phyloP scores from a whole-genome alignment of 1,140 invertebrate genomes.

The Danaus melanippus region DNA sequence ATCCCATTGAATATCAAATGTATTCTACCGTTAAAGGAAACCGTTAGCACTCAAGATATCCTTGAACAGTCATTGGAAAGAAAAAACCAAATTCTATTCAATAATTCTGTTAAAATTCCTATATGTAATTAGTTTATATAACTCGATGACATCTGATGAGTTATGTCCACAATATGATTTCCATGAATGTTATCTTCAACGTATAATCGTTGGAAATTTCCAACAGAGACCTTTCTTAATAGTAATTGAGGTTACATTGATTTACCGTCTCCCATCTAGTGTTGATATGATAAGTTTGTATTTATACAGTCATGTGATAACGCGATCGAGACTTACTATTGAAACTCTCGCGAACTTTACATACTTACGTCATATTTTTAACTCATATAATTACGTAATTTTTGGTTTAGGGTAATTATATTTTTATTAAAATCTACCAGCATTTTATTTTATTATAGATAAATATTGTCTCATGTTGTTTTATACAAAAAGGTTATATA shows the following conservation, averaged over 20 bases:
- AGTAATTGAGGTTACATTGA: slow-evolving; percentile 68
- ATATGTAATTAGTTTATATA: no score
- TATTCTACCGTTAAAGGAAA: slow-evolving; percentile 48
- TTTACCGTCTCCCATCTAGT: slow-evolving; percentile 51
- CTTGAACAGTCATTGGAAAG: slow-evolving; percentile 17
- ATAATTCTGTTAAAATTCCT: not conserved
- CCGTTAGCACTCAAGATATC: slow-evolving; percentile 45
- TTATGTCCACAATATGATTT: no score
- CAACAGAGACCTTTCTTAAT: slow-evolving; percentile 61
- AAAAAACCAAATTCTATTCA: not conserved
- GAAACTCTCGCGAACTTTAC: no score
- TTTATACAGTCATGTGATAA: slow-evolving; percentile 40
- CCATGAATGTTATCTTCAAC: not conserved
- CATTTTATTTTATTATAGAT: no score
- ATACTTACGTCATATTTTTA: no score
- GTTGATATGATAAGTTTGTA: slow-evolving; percentile 47
- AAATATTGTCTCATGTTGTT: no score
- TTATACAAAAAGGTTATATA: no score
- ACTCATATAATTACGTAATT: no score
- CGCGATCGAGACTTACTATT: no score
- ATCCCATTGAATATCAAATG: slow-evolving; percentile 55
- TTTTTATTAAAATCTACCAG: no score
- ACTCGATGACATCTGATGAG: no score
- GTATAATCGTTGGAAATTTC: slow-evolving; percentile 56
- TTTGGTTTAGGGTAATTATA: no score